These are phyloP conservation scores for Pantherophis vulpinus DNA, from an alignment of 2,797 vertebrate genomes.

Conservation along the genomic window DNA sequence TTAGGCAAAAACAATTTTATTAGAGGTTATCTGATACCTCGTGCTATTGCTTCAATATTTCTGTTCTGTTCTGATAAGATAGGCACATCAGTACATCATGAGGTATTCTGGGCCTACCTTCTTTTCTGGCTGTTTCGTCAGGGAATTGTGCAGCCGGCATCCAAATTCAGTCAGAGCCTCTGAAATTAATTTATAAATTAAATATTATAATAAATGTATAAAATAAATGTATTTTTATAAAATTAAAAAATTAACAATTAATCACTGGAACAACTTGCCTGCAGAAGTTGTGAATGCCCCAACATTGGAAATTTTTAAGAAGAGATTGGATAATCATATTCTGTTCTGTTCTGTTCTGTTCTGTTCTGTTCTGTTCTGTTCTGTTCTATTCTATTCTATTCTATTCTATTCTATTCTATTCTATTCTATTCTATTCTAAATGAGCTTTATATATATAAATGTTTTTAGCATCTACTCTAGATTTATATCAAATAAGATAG, in stretches of 20 bases:
- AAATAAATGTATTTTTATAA: too few species aligned
- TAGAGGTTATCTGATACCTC: background rate
- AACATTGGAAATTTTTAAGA: too few species aligned
- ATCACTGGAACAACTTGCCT: too few species aligned
- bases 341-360: too few species aligned
- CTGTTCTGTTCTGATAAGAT: background rate
- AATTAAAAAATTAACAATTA: too few species aligned
- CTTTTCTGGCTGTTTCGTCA: background rate
- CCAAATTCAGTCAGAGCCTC: background rate
- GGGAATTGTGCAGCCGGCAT: background rate
- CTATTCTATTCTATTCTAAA: too few species aligned
- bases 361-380: too few species aligned
- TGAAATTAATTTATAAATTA: background rate
- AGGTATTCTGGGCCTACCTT: background rate
- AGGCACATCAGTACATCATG: background rate
- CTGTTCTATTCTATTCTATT: too few species aligned
- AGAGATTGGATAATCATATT: too few species aligned
- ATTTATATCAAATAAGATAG: background rate
- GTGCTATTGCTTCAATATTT: background rate
- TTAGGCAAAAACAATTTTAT: background rate
- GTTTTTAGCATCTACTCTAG: background rate
- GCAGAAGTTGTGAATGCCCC: too few species aligned
- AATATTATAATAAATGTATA: too few species aligned
- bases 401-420: too few species aligned
- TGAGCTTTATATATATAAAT: background rate